Evolutionary conservation across 1,140 invertebrate genomes (phyloP).

Genomic region (Myzus persicae): DNA sequence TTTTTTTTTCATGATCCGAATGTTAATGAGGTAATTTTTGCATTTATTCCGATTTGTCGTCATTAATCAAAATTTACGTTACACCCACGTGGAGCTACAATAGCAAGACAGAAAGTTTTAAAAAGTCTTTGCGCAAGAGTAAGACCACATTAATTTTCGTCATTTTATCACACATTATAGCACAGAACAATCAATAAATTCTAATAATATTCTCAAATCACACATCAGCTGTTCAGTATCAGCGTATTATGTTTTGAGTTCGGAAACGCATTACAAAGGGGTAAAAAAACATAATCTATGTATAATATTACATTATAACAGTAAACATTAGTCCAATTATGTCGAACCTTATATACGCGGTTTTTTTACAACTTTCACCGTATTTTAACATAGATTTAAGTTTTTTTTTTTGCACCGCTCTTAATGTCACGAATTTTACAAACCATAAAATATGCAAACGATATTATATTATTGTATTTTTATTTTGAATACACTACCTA

Average conservation of each 20-base stretch:
- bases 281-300: neutral
- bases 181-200: neutral
- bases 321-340: neutral
- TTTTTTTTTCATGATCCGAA: neutral
- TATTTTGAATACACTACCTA: neutral
- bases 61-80: slow-evolving; percentile 15
- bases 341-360: neutral
- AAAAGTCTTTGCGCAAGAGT: neutral
- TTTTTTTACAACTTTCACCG: neutral
- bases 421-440: neutral
- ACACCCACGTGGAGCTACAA: neutral
- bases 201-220: neutral
- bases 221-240: neutral
- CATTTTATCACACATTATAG: neutral
- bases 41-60: neutral
- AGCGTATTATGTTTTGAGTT: neutral
- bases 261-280: neutral
- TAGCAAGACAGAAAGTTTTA: neutral
- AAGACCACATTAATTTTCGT: neutral
- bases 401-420: neutral
- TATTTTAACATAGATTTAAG: neutral
- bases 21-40: slow-evolving; percentile 41
- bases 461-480: neutral
- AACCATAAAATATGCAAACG: neutral
- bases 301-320: neutral